Conservation (phyloP, 1,140 invertebrate genomes). For the Psilanteris sp. region DNA sequence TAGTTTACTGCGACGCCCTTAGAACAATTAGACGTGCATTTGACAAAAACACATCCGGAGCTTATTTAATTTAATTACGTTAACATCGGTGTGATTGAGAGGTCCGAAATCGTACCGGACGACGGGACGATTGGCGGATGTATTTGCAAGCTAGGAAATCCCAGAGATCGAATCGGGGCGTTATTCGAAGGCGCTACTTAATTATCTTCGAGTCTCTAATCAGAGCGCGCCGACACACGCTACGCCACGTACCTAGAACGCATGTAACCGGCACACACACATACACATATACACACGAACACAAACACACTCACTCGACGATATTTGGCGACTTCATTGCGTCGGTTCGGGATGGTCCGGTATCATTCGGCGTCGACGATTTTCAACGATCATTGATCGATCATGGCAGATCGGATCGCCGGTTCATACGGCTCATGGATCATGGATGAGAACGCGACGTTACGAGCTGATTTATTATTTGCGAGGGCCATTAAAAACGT, state of each 20-base stretch:
- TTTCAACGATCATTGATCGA: too few species aligned
- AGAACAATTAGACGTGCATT: constrained; percentile 9
- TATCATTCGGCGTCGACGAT: background rate
- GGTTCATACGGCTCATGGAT: too few species aligned
- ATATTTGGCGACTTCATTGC: too few species aligned
- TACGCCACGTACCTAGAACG: constrained; percentile 65
- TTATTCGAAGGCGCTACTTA: constrained; percentile 79
- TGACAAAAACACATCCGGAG: constrained; percentile 25
- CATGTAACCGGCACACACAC: background rate
- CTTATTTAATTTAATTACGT: constrained; percentile 59
- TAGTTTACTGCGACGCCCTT: too few species aligned
- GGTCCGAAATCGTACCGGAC: constrained; percentile 47
- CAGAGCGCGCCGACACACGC: constrained; percentile 77
- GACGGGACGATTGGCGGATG: constrained; percentile 54
- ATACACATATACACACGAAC: too few species aligned
- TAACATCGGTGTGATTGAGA: constrained; percentile 54
- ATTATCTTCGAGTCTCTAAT: constrained; percentile 79
- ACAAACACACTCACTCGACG: too few species aligned
- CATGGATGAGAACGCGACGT: too few species aligned
- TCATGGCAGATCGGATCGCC: too few species aligned
- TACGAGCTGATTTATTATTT: constrained; percentile 44
- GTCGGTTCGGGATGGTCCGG: too few species aligned
- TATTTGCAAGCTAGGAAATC: constrained; percentile 59
- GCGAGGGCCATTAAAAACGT: constrained; percentile 38
- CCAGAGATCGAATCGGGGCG: constrained; percentile 68